Conservation (phyloP, 2,888 invertebrate species). For the Creontiades dilutus region DNA sequence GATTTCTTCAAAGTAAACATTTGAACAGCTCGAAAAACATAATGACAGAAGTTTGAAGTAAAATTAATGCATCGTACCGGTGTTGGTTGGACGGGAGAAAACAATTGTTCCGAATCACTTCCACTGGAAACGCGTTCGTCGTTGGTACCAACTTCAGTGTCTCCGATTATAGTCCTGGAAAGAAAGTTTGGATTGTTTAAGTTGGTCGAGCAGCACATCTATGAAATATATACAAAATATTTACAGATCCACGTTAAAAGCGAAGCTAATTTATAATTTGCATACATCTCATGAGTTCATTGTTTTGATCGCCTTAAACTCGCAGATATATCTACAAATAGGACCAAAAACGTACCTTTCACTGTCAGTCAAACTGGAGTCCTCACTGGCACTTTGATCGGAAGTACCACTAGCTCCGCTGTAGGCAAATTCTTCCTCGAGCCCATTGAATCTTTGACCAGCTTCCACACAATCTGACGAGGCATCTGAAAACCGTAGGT, state of each 20-base stretch:
- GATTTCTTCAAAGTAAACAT: no score
- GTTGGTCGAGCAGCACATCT: no score
- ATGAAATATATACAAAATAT: no score
- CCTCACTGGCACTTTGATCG: conserved; percentile 87
- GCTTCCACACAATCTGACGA: conserved; percentile 36
- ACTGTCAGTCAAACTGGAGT: conserved; percentile 87
- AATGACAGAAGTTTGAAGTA: background rate
- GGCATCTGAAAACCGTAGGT: background rate
- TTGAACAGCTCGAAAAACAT: no score
- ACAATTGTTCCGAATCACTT: conserved; percentile 66
- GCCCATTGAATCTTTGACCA: conserved; percentile 24
- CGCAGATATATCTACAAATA: no score
- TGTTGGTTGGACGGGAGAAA: conserved; percentile 46
- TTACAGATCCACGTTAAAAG: no score
- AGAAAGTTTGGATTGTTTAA: no score
- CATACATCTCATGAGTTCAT: no score
- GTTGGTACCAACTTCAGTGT: conserved; percentile 57
- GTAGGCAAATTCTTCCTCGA: conserved; percentile 74
- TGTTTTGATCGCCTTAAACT: no score
- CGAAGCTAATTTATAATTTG: no score
- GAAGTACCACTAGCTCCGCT: conserved; percentile 76
- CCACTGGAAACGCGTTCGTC: conserved; percentile 66
- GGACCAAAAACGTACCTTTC: conserved; percentile 79
- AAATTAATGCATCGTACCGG: conserved; percentile 25
- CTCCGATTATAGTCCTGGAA: conserved; percentile 64